Conservation (phyloP, 2,113 vertebrate genomes). For the Megalops atlanticus region DNA sequence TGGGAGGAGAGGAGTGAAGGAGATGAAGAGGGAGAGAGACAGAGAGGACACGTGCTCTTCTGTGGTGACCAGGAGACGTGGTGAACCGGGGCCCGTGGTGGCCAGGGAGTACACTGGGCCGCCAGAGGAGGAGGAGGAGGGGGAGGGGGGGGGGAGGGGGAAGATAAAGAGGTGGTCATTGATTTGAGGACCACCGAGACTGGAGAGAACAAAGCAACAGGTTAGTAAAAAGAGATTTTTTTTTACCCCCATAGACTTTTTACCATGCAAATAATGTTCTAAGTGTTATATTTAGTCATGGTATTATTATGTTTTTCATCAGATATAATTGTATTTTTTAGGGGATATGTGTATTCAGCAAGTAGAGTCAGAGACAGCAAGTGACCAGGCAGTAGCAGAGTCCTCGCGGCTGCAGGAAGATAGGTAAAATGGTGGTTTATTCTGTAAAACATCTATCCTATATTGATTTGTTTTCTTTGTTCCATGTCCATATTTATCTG, state of each 20-base stretch:
- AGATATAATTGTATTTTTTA: conserved; percentile 20
- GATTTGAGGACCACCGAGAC: conserved; percentile 19
- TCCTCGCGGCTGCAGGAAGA: neutral
- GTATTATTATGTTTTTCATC: neutral
- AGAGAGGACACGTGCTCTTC: neutral
- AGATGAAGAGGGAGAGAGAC: neutral
- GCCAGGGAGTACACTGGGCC: neutral
- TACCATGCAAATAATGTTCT: no score
- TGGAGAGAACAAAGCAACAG: conserved; percentile 17
- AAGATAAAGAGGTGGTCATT: neutral
- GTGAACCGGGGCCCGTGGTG: neutral
- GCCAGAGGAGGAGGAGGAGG: neutral
- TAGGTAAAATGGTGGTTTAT: neutral
- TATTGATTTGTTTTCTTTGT: neutral
- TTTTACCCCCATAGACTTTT: neutral
- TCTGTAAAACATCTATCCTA: neutral
- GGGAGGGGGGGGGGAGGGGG: neutral
- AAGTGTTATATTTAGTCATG: neutral
- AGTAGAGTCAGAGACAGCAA: conserved; percentile 25
- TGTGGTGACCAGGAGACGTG: conserved; percentile 12
- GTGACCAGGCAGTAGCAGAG: neutral
- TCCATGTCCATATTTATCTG: neutral
- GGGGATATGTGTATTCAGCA: neutral
- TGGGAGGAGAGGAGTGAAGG: conserved; percentile 19
- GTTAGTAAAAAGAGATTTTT: neutral